phyloP scores from a whole-genome alignment of 2,888 invertebrate genomes.

The Spialia ferax region DNA sequence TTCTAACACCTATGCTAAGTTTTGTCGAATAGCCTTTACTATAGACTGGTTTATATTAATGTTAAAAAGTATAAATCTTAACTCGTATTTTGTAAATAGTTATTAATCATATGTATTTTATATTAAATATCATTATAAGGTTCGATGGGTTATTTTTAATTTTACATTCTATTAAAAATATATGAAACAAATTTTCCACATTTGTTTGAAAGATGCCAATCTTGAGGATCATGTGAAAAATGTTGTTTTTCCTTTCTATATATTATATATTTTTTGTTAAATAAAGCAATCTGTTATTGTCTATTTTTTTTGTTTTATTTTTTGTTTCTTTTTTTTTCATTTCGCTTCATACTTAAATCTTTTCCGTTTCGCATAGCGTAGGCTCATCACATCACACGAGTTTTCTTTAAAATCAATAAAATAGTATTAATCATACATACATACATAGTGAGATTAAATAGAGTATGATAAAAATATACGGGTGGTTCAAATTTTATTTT shows the following conservation, averaged over 20 bases:
- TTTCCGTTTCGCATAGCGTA: conserved; percentile 44
- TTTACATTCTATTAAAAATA: conserved; percentile 79
- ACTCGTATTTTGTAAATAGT: conserved; percentile 86
- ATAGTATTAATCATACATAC: conserved; percentile 65
- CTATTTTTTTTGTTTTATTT: conserved; percentile 80
- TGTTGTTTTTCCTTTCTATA: conserved; percentile 81
- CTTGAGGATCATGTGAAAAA: conserved; percentile 75
- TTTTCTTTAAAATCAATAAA: conserved; percentile 52
- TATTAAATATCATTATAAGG: conserved; percentile 82
- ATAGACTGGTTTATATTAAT: conserved; percentile 86
- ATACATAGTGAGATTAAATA: conserved; percentile 77
- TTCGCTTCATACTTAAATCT: conserved; percentile 49
- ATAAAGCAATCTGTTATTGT: conserved; percentile 87
- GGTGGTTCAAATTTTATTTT: conserved; percentile 72
- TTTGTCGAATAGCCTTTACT: conserved; percentile 85
- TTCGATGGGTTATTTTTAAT: conserved; percentile 85
- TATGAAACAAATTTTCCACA: conserved; percentile 76
- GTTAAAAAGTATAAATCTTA: conserved; percentile 82
- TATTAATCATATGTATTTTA: conserved; percentile 86
- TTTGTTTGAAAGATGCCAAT: conserved; percentile 56
- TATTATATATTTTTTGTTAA: conserved; percentile 87
- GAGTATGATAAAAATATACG: conserved; percentile 71
- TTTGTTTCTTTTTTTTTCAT: conserved; percentile 50
- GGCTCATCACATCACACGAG: conserved; percentile 45
- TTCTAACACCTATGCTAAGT: conserved; percentile 83